These are phyloP conservation scores for Phallusia fumigata DNA, from an alignment of 23 tunicate species.

Conservation along the genomic window DNA sequence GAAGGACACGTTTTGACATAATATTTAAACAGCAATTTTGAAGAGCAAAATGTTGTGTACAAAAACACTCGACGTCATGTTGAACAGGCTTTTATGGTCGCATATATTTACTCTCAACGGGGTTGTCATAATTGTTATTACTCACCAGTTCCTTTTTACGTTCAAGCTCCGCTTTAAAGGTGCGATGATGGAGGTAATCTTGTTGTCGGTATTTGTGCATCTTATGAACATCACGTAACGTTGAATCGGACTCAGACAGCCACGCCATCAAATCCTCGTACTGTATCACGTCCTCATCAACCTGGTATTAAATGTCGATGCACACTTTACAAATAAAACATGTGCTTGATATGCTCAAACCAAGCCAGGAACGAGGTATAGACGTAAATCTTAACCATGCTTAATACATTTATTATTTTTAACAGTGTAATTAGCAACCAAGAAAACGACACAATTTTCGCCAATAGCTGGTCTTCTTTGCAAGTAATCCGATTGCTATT, in stretches of 20 bases:
- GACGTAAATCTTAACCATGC: too few relatives aligned
- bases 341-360: too few relatives aligned
- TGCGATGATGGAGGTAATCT: conserved; percentile 57
- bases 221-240: conserved; percentile 75
- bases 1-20: too few relatives aligned
- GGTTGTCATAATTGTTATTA: background rate
- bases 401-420: too few relatives aligned
- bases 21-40: too few relatives aligned
- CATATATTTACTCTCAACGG: conserved; percentile 31
- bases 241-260: conserved; percentile 66
- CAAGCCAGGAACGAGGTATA: too few relatives aligned
- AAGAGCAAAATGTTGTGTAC: too few relatives aligned
- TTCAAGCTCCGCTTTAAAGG: conserved; percentile 44
- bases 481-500: too few relatives aligned
- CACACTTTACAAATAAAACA: too few relatives aligned
- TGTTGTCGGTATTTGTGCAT: conserved; percentile 70
- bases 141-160: conserved; percentile 50
- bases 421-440: too few relatives aligned
- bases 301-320: conserved; percentile 41
- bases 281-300: conserved; percentile 83
- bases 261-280: conserved; percentile 88
- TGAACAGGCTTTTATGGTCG: background rate
- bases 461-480: too few relatives aligned
- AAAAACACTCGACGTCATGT: conserved; percentile 53
- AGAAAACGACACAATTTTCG: too few relatives aligned